Percentiles rank a stretch among this genome's conserved stretches.
These are phyloP conservation scores for Andrena hattorfiana DNA, from an alignment of 2,888 invertebrate species.

Conservation along the genomic window DNA sequence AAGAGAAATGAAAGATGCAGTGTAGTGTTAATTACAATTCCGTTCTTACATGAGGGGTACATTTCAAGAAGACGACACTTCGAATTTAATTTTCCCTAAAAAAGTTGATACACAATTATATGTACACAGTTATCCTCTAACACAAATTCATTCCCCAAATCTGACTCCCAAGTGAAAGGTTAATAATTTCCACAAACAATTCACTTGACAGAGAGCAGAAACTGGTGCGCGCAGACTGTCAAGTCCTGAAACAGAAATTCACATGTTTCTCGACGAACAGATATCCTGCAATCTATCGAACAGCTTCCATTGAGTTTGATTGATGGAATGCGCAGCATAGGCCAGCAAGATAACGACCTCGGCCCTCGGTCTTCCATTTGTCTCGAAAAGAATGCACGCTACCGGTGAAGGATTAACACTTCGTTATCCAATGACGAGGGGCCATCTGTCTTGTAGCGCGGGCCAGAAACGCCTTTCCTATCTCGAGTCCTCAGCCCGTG, in stretches of 20 bases:
- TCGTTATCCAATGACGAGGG: slow-evolving; percentile 35
- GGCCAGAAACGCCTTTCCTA: slow-evolving; percentile 20
- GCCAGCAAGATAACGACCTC: background rate
- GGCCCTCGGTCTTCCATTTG: slow-evolving; percentile 5
- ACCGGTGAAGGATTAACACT: slow-evolving; percentile 54
- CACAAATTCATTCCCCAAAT: too few relatives aligned
- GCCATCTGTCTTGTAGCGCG: slow-evolving; percentile 32
- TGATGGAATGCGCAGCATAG: slow-evolving; percentile 8
- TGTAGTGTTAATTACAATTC: too few relatives aligned
- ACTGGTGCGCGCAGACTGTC: too few relatives aligned
- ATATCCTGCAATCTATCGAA: background rate
- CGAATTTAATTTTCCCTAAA: too few relatives aligned
- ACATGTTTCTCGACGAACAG: background rate
- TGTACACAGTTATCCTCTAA: too few relatives aligned
- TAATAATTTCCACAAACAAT: too few relatives aligned
- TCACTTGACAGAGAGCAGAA: too few relatives aligned
- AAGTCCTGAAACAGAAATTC: background rate
- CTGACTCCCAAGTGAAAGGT: too few relatives aligned
- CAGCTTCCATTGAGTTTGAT: background rate
- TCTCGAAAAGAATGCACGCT: slow-evolving; percentile 28
- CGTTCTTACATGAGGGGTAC: too few relatives aligned
- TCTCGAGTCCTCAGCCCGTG: background rate
- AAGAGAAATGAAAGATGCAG: too few relatives aligned
- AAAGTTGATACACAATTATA: too few relatives aligned
- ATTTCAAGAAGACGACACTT: too few relatives aligned